These are phyloP conservation scores for Mesorhabditis spiculigera DNA, from an alignment of 2,888 invertebrate species.

Conservation along the genomic window DNA sequence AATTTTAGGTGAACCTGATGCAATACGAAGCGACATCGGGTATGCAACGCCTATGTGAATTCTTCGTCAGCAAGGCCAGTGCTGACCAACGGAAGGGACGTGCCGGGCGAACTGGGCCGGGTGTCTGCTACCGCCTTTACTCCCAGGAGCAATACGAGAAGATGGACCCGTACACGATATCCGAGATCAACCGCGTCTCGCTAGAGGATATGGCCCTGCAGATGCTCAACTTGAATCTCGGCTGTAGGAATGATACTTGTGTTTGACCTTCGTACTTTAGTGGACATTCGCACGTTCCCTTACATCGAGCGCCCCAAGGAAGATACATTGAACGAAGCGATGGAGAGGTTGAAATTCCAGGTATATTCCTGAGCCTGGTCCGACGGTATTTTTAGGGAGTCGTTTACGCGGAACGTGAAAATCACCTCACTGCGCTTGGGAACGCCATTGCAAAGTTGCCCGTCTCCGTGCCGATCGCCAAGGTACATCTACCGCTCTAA, in stretches of 20 bases:
- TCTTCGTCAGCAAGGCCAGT: constrained; percentile 93
- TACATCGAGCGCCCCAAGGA: constrained; percentile 87
- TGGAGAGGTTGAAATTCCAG: constrained; percentile 81
- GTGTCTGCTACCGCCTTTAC: constrained; percentile 79
- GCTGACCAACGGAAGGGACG: constrained; percentile 86
- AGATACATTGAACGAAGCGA: constrained; percentile 79
- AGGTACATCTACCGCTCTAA: constrained; percentile 68
- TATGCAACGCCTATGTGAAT: constrained; percentile 76
- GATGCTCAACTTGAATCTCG: constrained; percentile 89
- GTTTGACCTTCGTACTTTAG: constrained; percentile 22
- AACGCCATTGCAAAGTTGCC: constrained; percentile 82
- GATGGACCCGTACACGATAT: constrained; percentile 51
- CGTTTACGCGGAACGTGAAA: constrained; percentile 29
- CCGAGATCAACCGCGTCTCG: constrained; percentile 78
- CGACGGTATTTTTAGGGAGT: constrained; percentile 18
- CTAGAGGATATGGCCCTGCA: constrained; percentile 83
- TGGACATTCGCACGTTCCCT: constrained; percentile 70
- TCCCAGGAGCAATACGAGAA: constrained; percentile 58
- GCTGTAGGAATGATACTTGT: constrained; percentile 68
- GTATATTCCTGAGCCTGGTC: not conserved
- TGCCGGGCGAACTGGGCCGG: constrained; percentile 73
- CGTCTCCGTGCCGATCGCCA: constrained; percentile 89
- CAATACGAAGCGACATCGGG: constrained; percentile 84
- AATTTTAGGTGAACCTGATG: constrained; percentile 69
- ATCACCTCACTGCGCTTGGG: constrained; percentile 64